phyloP scores from a whole-genome alignment of 2,888 invertebrate genomes.

The Prostheceraeus crozeri region DNA sequence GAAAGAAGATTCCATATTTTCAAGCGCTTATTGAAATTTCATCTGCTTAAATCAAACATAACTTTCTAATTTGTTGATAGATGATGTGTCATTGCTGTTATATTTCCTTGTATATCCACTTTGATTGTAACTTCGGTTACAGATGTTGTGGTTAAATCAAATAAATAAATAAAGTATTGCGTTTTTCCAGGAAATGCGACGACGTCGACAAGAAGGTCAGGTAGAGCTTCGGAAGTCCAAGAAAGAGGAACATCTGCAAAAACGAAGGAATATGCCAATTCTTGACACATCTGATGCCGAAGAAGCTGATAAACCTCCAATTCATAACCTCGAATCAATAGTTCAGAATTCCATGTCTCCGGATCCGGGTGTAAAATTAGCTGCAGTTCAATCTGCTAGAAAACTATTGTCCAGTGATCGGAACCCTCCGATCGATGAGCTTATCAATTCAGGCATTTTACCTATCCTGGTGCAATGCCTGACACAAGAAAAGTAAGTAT shows the following conservation, averaged over 20 bases:
- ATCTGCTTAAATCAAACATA: too few species aligned
- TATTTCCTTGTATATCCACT: too few species aligned
- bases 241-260: slow-evolving; percentile 88
- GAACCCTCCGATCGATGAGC: slow-evolving; percentile 93
- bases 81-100: too few species aligned
- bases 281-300: slow-evolving; percentile 68
- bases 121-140: too few species aligned
- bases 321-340: slow-evolving; percentile 65
- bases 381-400: slow-evolving; percentile 85
- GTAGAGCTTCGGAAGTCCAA: slow-evolving; percentile 64
- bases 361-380: slow-evolving; percentile 72
- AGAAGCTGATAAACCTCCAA: slow-evolving; percentile 39
- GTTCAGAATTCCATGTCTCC: slow-evolving; percentile 74
- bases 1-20: too few species aligned
- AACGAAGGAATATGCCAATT: slow-evolving; percentile 82
- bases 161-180: too few species aligned
- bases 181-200: slow-evolving; percentile 36
- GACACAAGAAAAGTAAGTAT: slow-evolving; percentile 67
- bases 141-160: too few species aligned
- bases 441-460: slow-evolving; percentile 85
- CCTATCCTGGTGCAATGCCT: slow-evolving; percentile 86
- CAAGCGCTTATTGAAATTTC: too few species aligned
- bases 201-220: slow-evolving; percentile 28
- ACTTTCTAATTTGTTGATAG: too few species aligned
- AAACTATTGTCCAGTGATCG: slow-evolving; percentile 91